phyloP scores from a whole-genome alignment of 2,113 vertebrate species.

The Epinephelus lanceolatus region DNA sequence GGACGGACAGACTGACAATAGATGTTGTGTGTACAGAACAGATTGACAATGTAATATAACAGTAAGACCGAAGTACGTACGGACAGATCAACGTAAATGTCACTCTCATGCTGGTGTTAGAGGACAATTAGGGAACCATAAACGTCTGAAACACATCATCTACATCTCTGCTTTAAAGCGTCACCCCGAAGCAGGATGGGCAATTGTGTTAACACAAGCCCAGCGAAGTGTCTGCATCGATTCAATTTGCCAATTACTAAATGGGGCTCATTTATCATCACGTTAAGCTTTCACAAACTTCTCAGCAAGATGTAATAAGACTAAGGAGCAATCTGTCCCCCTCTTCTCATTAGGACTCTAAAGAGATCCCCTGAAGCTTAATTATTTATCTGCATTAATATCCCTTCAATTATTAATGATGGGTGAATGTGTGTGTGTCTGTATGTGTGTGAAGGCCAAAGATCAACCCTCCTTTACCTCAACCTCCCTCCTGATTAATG shows the following conservation, averaged over 20 bases:
- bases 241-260: conserved; percentile 54
- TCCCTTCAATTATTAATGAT: conserved; percentile 79
- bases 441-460: conserved; percentile 74
- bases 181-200: neutral
- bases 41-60: too few relatives aligned
- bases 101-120: too few relatives aligned
- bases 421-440: conserved; percentile 55
- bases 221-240: conserved; percentile 34
- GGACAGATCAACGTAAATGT: too few relatives aligned
- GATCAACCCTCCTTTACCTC: conserved; percentile 75
- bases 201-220: conserved; percentile 26
- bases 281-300: conserved; percentile 68
- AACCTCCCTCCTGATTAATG: conserved; percentile 78
- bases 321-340: conserved; percentile 69
- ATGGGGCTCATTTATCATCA: conserved; percentile 60
- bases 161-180: neutral
- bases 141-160: neutral
- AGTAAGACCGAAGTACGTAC: too few relatives aligned
- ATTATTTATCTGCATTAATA: conserved; percentile 86
- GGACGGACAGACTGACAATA: too few relatives aligned
- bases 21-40: too few relatives aligned
- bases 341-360: conserved; percentile 75
- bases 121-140: too few relatives aligned
- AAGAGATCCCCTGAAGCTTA: conserved; percentile 68
- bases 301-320: conserved; percentile 69